Base-by-base conservation (phyloP, 2,888 invertebrate species). In the Aleiodes leptofemur region DNA sequence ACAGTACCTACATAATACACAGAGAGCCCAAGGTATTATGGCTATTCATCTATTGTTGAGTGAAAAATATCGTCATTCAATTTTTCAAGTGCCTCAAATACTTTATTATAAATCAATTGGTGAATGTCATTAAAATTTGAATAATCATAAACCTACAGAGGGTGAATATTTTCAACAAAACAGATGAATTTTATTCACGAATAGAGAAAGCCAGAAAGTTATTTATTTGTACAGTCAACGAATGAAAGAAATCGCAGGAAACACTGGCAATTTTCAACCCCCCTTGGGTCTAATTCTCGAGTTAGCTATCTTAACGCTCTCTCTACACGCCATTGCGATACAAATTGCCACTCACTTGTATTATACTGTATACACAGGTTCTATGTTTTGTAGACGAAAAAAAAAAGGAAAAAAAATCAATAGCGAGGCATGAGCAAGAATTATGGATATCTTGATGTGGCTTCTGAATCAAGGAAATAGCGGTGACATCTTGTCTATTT, bases 321-420 rank as follows among this genome's bases (percentile, higher is more conserved):
- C 70, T 77, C 71, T 69, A 71, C 79, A 79, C 79, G 79, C 79
- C 57, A 79, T 66, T 79, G 69, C 71, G 69, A 76, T 74, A 77
- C 76, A 79, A 77, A 79, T 76, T 79, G 74, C 74, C 69, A 59
- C 76, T 74, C 76, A 78, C 73, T 68, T 68, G 74, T 66, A 74
- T 70, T 66, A 66, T 56, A 68, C 55, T 78, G 55, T 38, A 23
- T 56, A 68, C 64, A 68, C 61, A 51, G 61, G 43, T 61, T 68
- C 64, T 31, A 43, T 74, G 55, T 57, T 53, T 57, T 57, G 64
- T 70, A 57, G 72, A 51, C 13, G 50, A 7, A 8, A n/a, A 43
- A 38, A 3, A 16, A 57, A 29, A 50, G 34, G 55, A 56, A 16
- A 14, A 50, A 77, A 75, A 77, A 79, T 77, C 79, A 73, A 77